Evolutionary conservation across 2,888 invertebrate species (phyloP).

Genomic region (Aspidiotus destructor): DNA sequence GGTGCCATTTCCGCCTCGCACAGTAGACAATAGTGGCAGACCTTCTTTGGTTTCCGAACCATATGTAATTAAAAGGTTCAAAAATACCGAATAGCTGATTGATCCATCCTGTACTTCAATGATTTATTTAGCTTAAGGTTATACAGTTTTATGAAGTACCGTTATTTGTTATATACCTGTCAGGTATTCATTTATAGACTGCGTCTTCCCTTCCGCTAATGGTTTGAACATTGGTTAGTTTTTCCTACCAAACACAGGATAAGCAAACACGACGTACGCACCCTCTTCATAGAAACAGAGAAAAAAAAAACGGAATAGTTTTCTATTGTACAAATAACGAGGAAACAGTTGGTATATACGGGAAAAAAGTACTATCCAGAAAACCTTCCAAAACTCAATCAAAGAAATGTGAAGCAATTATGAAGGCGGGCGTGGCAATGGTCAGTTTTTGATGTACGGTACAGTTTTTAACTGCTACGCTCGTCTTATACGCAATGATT

Average conservation of each 20-base stretch:
- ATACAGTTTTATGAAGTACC: slow-evolving; percentile 19
- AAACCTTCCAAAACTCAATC: background rate
- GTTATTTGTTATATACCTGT: slow-evolving; percentile 27
- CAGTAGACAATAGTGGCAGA: slow-evolving; percentile 15
- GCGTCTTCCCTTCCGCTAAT: slow-evolving; percentile 17
- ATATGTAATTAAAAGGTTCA: slow-evolving; percentile 29
- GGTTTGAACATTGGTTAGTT: background rate
- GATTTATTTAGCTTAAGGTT: slow-evolving; percentile 30
- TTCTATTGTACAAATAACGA: slow-evolving; percentile 4
- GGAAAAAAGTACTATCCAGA: background rate
- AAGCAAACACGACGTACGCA: slow-evolving; percentile 4
- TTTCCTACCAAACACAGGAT: background rate
- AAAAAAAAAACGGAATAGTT: background rate
- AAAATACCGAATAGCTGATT: slow-evolving; percentile 29
- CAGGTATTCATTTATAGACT: slow-evolving; percentile 9
- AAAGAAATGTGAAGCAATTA: slow-evolving; percentile 4
- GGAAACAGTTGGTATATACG: slow-evolving; percentile 4
- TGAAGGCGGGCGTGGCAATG: slow-evolving; percentile 1
- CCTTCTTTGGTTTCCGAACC: slow-evolving; percentile 11
- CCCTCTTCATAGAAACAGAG: slow-evolving; percentile 1
- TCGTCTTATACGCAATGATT: background rate
- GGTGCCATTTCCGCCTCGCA: slow-evolving; percentile 31
- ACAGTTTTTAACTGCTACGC: background rate
- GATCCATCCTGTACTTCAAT: slow-evolving; percentile 30
- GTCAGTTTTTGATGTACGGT: slow-evolving; percentile 4